Evolutionary conservation across 2,113 vertebrate species (phyloP).

Genomic region (Lathamus discolor): DNA sequence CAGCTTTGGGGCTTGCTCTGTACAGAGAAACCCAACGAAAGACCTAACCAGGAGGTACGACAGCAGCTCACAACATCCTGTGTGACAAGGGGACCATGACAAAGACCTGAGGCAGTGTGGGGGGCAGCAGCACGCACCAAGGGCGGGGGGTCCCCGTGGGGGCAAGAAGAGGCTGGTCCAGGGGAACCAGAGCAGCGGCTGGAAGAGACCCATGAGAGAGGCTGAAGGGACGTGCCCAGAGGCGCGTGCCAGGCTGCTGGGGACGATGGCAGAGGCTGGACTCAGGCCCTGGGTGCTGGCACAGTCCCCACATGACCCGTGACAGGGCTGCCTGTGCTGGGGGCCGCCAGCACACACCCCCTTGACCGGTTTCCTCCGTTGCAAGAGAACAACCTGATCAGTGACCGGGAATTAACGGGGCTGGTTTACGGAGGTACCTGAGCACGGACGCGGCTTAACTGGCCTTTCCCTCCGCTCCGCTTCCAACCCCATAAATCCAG

Average conservation of each 20-base stretch:
- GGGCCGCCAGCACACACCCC: accelerated
- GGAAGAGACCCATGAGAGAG: background rate
- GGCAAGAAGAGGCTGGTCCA: background rate
- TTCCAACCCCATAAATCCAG: slow-evolving; percentile 12
- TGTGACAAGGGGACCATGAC: background rate
- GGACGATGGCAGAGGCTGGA: accelerated
- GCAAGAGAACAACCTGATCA: background rate
- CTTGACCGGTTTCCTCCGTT: background rate
- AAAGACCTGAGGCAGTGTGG: accelerated
- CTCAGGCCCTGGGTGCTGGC: background rate
- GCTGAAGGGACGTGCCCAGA: background rate
- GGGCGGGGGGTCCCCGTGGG: background rate
- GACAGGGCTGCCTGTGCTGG: background rate
- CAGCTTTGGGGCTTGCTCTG: background rate
- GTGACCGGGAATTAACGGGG: background rate
- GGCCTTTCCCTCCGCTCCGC: background rate
- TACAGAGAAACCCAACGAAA: accelerated
- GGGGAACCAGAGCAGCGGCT: background rate
- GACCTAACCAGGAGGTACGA: background rate
- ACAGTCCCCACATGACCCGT: accelerated
- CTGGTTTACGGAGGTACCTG: background rate
- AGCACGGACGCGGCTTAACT: background rate
- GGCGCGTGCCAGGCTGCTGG: background rate
- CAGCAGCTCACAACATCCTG: background rate
- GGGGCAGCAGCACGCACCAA: accelerated